phyloP scores from a whole-genome alignment of 2,113 vertebrate genomes.

The Fulmarus glacialis region DNA sequence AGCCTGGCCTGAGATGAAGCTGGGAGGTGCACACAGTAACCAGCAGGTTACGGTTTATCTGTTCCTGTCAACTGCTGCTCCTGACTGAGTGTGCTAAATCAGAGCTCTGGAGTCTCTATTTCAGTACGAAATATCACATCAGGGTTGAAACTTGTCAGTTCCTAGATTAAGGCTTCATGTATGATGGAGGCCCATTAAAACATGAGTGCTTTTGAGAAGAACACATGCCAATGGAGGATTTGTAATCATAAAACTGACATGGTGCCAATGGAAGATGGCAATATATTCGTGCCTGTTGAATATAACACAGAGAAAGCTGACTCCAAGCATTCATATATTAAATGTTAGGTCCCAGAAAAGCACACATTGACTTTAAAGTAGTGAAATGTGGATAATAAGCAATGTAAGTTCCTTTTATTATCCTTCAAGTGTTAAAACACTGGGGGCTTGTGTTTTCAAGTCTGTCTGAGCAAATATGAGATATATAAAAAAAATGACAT shows the following conservation, averaged over 20 bases:
- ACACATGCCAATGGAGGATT: neutral
- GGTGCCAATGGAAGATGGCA: neutral
- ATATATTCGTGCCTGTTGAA: neutral
- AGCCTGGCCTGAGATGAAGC: neutral
- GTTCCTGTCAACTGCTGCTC: constrained; percentile 14
- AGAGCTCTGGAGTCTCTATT: constrained; percentile 6
- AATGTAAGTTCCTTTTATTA: constrained; percentile 27
- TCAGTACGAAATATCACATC: constrained; percentile 17
- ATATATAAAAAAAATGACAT: neutral
- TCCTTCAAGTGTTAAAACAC: neutral
- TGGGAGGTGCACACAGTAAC: neutral
- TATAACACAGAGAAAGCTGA: neutral
- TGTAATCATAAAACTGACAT: constrained; percentile 48
- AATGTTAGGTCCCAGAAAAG: neutral
- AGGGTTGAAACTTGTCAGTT: constrained; percentile 20
- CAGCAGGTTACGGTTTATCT: neutral
- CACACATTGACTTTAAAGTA: neutral
- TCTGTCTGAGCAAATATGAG: neutral
- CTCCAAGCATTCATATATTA: constrained; percentile 6
- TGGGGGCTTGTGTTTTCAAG: neutral
- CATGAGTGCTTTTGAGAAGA: constrained; percentile 30
- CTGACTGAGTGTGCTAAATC: neutral
- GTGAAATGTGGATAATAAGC: constrained; percentile 10
- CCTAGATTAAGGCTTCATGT: constrained; percentile 35
- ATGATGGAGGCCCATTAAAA: constrained; percentile 31